phyloP scores from a whole-genome alignment of 2,113 vertebrate species.

The Aix galericulata region DNA sequence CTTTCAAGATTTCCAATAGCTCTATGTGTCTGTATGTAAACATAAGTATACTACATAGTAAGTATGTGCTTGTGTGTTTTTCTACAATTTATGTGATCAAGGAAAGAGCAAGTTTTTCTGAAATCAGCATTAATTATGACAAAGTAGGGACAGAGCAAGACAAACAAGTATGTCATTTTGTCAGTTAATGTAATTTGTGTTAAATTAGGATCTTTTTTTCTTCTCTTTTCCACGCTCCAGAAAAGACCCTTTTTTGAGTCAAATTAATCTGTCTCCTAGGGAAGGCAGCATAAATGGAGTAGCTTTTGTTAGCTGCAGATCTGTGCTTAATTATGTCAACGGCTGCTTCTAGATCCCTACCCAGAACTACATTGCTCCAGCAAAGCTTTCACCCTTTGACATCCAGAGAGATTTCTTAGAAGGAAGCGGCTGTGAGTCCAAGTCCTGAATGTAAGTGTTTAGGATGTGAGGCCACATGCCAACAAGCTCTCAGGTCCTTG shows the following conservation, averaged over 20 bases:
- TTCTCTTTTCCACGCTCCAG: not conserved
- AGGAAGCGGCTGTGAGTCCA: not conserved
- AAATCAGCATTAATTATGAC: not conserved
- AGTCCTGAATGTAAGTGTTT: not conserved
- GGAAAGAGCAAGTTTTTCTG: not conserved
- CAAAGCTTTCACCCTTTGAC: not conserved
- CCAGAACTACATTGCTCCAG: not conserved
- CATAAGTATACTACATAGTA: not conserved
- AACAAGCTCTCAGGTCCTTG: not conserved
- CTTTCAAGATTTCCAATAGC: not conserved
- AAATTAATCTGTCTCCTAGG: not conserved
- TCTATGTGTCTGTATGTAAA: not conserved
- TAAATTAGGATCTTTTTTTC: not conserved
- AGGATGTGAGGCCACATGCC: not conserved
- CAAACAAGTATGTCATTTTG: not conserved
- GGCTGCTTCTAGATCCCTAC: not conserved
- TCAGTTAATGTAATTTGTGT: not conserved
- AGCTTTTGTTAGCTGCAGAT: not conserved
- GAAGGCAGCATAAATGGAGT: not conserved
- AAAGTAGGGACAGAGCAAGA: not conserved
- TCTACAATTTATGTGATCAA: not conserved
- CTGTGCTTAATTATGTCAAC: not conserved
- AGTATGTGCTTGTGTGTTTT: not conserved
- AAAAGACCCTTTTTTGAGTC: not conserved
- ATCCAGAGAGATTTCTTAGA: not conserved